phyloP scores from a whole-genome alignment of 2,113 vertebrate genomes.

The Acrocephalus arundinaceus region DNA sequence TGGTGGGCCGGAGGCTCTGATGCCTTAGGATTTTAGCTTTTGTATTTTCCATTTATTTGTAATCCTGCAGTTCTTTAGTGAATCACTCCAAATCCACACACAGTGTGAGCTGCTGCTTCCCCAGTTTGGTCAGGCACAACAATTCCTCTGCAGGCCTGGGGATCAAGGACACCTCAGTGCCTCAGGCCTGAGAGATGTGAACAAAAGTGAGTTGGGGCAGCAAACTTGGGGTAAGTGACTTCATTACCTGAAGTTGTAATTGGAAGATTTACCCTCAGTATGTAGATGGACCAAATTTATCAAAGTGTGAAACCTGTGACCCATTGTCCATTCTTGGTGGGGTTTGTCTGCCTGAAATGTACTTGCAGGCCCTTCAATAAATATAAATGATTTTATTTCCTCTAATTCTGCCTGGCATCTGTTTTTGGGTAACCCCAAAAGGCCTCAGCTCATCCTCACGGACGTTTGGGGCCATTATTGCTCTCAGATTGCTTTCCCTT shows the following conservation, averaged over 20 bases:
- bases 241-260: background rate
- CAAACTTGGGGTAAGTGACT: background rate
- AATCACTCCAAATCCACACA: rapidly evolving
- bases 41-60: background rate
- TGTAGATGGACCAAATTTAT: background rate
- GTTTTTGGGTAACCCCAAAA: background rate
- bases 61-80: background rate
- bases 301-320: background rate
- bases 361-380: background rate
- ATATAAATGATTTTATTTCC: rapidly evolving
- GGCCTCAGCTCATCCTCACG: background rate
- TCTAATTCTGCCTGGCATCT: background rate
- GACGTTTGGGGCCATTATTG: slow-evolving; percentile 12
- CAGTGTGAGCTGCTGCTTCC: background rate
- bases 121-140: background rate
- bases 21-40: rapidly evolving
- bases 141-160: background rate
- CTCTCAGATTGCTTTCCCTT: background rate
- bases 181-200: background rate
- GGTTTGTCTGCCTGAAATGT: background rate
- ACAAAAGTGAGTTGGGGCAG: background rate
- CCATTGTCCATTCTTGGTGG: background rate
- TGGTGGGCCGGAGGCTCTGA: background rate
- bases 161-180: background rate
- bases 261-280: background rate